Percentiles rank a stretch among this genome's conserved stretches.
Conservation (phyloP, 2,888 invertebrate species). For the Lissonota sp. region DNA sequence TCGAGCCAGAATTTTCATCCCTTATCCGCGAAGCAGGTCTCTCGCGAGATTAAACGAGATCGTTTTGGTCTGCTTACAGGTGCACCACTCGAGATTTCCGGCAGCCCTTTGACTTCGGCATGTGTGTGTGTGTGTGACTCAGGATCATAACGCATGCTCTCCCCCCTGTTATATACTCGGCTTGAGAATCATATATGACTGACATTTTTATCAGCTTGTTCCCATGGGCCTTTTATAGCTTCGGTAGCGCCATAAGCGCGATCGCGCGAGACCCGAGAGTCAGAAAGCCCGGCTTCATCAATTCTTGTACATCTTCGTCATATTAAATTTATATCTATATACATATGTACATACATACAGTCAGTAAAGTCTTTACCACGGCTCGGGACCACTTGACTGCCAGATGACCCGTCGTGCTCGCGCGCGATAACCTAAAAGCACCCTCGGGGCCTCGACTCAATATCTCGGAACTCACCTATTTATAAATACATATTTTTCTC, state of each 20-base stretch:
- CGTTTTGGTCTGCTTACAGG: constrained; percentile 47
- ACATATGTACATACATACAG: constrained; percentile 9
- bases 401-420: constrained; percentile 83
- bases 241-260: constrained; percentile 78
- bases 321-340: constrained; percentile 20
- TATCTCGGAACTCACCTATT: constrained; percentile 83
- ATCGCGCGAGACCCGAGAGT: constrained; percentile 61
- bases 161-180: constrained; percentile 31
- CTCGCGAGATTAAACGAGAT: constrained; percentile 32
- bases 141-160: neutral
- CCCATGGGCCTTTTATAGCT: constrained; percentile 81
- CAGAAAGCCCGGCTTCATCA: constrained; percentile 70
- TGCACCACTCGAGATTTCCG: constrained; percentile 48
- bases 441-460: constrained; percentile 80
- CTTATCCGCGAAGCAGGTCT: constrained; percentile 55
- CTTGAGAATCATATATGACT: constrained; percentile 62
- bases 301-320: constrained; percentile 39
- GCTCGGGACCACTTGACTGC: constrained; percentile 82
- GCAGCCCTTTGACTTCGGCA: constrained; percentile 55
- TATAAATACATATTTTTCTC: constrained; percentile 75
- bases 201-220: constrained; percentile 80
- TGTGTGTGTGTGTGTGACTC: constrained; percentile 44
- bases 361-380: constrained; percentile 25
- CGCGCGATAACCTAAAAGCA: constrained; percentile 83
- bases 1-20: constrained; percentile 51